Percentiles rank a stretch among this genome's conserved stretches.
Evolutionary conservation across 2,888 invertebrate species (phyloP).

Genomic region (Oasisia sp.): DNA sequence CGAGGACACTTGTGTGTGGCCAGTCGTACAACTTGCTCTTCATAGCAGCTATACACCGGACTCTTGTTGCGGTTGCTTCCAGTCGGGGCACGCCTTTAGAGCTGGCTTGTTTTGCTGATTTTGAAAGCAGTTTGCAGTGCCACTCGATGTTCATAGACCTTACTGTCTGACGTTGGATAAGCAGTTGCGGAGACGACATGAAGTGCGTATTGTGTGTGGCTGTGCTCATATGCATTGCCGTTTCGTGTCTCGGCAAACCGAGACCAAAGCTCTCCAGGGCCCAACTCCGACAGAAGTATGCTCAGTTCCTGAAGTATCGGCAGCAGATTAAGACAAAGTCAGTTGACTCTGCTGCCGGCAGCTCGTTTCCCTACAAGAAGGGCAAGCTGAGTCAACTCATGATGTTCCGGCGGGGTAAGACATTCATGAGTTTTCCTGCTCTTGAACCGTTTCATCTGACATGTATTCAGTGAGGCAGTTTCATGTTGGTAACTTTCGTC

Average conservation of each 20-base stretch:
- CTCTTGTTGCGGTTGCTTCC: neutral
- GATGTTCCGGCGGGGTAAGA: neutral
- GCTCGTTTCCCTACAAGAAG: neutral
- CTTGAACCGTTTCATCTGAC: neutral
- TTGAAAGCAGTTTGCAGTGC: neutral
- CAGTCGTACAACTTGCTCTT: neutral
- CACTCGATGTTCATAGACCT: neutral
- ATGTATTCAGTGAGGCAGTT: neutral
- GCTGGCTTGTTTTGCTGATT: neutral
- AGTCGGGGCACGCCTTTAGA: neutral
- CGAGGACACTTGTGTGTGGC: neutral
- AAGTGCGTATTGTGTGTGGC: neutral
- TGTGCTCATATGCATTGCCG: neutral
- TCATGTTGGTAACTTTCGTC: neutral
- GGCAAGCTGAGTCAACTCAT: neutral
- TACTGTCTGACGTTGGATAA: neutral
- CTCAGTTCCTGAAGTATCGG: neutral
- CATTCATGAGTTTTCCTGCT: neutral
- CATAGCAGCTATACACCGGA: neutral
- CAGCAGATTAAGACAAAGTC: slow-evolving; percentile 13
- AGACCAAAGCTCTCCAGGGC: neutral
- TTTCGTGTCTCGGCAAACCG: neutral
- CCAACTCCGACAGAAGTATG: neutral
- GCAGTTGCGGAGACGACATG: neutral
- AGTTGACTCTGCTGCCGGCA: neutral